Conservation (phyloP, 2,888 invertebrate genomes). For the Pyrrhia umbra region DNA sequence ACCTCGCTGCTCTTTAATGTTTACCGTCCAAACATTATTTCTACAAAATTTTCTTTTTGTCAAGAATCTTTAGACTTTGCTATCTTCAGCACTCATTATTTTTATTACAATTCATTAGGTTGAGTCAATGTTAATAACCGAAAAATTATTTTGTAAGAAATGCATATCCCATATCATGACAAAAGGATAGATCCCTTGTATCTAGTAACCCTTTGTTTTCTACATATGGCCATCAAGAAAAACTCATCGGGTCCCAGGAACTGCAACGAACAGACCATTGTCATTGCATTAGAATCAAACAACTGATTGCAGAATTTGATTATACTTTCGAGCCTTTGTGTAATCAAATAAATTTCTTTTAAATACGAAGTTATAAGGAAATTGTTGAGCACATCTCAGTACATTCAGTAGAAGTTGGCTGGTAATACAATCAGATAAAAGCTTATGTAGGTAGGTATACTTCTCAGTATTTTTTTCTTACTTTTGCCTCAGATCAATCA, state of each 20-base stretch:
- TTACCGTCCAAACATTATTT: slow-evolving; percentile 50
- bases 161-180: no score
- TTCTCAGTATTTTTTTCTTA: slow-evolving; percentile 17
- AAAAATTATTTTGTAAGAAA: no score
- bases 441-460: slow-evolving; percentile 12
- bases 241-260: not conserved
- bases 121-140: no score
- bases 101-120: no score
- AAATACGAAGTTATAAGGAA: not conserved
- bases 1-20: slow-evolving; percentile 31
- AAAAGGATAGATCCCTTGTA: no score
- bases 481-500: slow-evolving; percentile 10
- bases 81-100: not conserved
- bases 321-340: no score
- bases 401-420: not conserved
- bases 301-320: no score
- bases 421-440: slow-evolving; percentile 17
- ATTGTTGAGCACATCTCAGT: not conserved
- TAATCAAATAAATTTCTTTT: slow-evolving; percentile 18
- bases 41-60: slow-evolving; percentile 37
- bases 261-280: not conserved
- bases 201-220: not conserved
- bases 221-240: not conserved
- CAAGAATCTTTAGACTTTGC: slow-evolving; percentile 6
- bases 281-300: slow-evolving; percentile 4